These are phyloP conservation scores for Lycaena phlaeas DNA, from an alignment of 2,888 invertebrate species.

Conservation along the genomic window DNA sequence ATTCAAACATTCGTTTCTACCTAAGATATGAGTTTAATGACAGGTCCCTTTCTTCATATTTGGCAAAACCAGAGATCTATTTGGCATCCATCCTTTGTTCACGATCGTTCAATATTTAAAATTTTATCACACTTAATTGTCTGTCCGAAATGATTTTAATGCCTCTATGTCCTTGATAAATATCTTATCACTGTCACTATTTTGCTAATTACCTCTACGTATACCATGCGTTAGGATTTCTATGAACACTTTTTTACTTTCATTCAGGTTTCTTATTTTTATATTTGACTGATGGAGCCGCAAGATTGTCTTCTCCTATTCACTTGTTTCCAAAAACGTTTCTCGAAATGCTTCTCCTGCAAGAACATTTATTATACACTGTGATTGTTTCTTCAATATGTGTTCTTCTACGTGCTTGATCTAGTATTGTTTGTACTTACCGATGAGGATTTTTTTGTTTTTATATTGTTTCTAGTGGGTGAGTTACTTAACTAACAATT, in stretches of 20 bases:
- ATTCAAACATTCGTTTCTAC: conserved; percentile 26
- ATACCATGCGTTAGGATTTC: conserved; percentile 14
- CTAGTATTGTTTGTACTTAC: background rate
- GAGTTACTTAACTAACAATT: background rate
- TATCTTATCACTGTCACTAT: conserved; percentile 17
- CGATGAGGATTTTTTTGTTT: too few relatives aligned
- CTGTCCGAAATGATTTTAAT: background rate
- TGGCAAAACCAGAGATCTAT: conserved; percentile 47
- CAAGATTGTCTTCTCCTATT: conserved; percentile 78
- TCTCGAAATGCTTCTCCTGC: conserved; percentile 80
- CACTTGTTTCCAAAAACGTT: conserved; percentile 86
- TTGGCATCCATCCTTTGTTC: conserved; percentile 34
- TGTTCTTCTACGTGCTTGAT: background rate
- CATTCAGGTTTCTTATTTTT: conserved; percentile 21
- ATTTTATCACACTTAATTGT: background rate
- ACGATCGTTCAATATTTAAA: background rate
- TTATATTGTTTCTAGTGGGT: too few relatives aligned
- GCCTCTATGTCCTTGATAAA: conserved; percentile 12
- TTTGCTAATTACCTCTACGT: conserved; percentile 12
- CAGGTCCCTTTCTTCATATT: conserved; percentile 56
- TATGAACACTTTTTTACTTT: conserved; percentile 21
- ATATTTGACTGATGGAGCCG: conserved; percentile 62
- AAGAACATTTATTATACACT: conserved; percentile 36
- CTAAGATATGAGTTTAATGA: conserved; percentile 64
- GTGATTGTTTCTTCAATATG: background rate